Base-by-base conservation (phyloP, 2,888 invertebrate species). In the Autographa pulchrina region DNA sequence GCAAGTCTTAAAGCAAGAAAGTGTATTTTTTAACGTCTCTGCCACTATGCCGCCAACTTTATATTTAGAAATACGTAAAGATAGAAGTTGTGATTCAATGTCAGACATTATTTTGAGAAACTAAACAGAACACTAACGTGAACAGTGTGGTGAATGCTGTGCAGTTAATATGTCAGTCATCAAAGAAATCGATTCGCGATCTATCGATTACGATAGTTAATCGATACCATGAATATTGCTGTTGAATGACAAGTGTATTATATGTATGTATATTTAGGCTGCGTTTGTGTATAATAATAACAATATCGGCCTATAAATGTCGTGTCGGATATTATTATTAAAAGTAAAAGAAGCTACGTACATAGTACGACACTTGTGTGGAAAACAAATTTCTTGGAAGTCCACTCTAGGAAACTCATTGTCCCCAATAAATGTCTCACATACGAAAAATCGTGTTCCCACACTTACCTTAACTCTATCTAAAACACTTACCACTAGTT, bases 101-200 rank as follows among this genome's bases (percentile, higher is more conserved):
- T 91, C 90, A 85, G 86, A 85, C 81, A 85, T 87, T 90, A 90
- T 90, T 92, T 89, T 77, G 77, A 85, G 88, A 90, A 81, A 86
- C 78, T 85, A 88, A 88, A 85, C 86, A 88, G 87, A 86, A 84
- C 74, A 75, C 62, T 65, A 79, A 72, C 48, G 78, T 85, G 80
- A 85, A 86, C 78, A 79, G 74, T 66, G 62, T 70, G 65, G 60
- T 58, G 75, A 78, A 74, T 80, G 79, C 77, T 62, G 41, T 35
- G 52, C 2, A 81, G 59, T 71, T 68, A 54, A 52, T 32, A 61
- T 52, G 58, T 69, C 35, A 2, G 56, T 68, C 59, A 56, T 48
- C 48, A 20, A 56, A 20, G 52, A 41, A 48, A 68, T 58, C 2
- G 0, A 62, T 20, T 14, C 1, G 2, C 11, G 25, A 18, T 35